A percentile compares a stretch with the other conserved stretches of the same genome.
These are phyloP conservation scores for Nothocercus julius DNA, from an alignment of 2,113 vertebrate genomes.

Conservation along the genomic window DNA sequence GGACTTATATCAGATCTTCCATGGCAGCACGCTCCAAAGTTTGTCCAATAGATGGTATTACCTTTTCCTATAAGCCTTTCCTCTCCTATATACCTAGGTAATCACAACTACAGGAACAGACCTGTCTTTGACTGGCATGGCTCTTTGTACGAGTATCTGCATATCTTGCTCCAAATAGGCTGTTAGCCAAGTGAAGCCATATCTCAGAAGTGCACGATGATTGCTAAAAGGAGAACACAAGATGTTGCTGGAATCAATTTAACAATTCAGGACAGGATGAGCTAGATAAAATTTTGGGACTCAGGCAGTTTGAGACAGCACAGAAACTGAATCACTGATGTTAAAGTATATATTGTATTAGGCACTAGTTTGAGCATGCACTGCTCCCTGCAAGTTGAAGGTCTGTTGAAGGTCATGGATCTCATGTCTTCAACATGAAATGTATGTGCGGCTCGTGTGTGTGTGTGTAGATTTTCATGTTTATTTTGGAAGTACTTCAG, in stretches of 20 bases:
- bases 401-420: rapidly evolving
- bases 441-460: rapidly evolving
- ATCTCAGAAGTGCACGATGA: not conserved
- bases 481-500: not conserved
- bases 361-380: not conserved
- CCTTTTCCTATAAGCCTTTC: rapidly evolving
- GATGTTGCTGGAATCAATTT: rapidly evolving
- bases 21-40: no score
- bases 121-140: not conserved
- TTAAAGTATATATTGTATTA: not conserved
- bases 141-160: not conserved
- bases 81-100: not conserved
- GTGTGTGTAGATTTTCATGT: rapidly evolving
- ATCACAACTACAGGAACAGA: not conserved
- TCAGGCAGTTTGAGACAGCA: no score
- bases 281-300: not conserved
- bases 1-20: not conserved
- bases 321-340: not conserved
- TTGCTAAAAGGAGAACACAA: not conserved
- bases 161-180: rapidly evolving
- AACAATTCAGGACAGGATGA: not conserved
- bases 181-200: rapidly evolving
- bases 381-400: not conserved
- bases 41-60: not conserved
- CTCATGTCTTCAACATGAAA: not conserved